A percentile compares a stretch with the other conserved stretches of the same genome.
Evolutionary conservation across 2,797 vertebrate genomes (phyloP).

Genomic region (Anisognathus igniventris): DNA sequence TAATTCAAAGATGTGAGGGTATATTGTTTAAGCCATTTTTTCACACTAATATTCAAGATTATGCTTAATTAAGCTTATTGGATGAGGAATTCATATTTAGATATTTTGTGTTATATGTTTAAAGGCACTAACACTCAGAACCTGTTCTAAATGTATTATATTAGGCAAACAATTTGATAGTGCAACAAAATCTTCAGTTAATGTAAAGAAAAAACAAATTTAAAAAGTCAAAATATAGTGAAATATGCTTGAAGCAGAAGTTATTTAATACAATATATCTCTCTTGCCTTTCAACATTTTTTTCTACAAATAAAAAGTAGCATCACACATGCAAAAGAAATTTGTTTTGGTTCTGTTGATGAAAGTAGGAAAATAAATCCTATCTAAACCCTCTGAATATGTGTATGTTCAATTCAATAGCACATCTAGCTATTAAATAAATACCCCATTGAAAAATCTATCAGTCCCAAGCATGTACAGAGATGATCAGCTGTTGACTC

Average conservation of each 20-base stretch:
- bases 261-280: neutral
- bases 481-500: neutral
- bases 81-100: neutral
- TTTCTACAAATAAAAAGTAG: neutral
- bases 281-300: neutral
- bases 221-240: neutral
- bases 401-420: neutral
- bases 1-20: constrained; percentile 16
- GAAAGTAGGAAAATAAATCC: neutral
- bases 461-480: neutral
- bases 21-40: neutral
- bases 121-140: neutral
- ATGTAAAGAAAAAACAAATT: neutral
- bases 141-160: neutral
- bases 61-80: neutral
- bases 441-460: neutral
- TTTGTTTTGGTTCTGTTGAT: neutral
- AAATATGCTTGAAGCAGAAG: neutral
- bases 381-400: neutral
- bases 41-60: neutral
- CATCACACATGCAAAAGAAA: neutral
- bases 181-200: neutral
- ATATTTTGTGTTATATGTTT: neutral
- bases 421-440: neutral
- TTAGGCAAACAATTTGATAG: neutral